A percentile compares a stretch with the other conserved stretches of the same genome.
Conservation (phyloP, 2,888 invertebrate genomes). For the Chloroclystis v-ata region DNA sequence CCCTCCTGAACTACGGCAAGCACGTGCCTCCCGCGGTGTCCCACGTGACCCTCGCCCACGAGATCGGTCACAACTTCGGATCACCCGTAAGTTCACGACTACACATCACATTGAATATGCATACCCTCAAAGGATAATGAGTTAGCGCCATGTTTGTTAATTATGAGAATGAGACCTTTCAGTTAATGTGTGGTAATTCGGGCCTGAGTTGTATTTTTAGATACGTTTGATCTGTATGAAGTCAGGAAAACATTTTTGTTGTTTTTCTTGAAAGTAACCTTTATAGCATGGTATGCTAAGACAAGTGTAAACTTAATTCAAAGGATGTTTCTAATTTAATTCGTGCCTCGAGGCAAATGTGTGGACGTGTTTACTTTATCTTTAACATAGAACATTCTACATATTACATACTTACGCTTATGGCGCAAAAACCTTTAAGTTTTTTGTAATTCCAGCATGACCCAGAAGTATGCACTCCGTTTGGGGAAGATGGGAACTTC, state of each 20-base stretch:
- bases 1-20: constrained; percentile 97
- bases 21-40: constrained; percentile 99
- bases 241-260: too few species aligned
- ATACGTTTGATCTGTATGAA: too few species aligned
- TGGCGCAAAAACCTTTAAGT: background rate
- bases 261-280: too few species aligned
- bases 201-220: too few species aligned
- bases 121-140: background rate
- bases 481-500: constrained; percentile 97
- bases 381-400: too few species aligned
- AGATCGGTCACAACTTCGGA: constrained; percentile 99
- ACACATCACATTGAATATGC: background rate
- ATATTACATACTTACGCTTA: too few species aligned
- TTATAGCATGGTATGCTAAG: too few species aligned
- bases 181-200: background rate
- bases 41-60: constrained; percentile 98
- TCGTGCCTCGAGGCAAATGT: too few species aligned
- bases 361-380: too few species aligned
- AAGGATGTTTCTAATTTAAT: too few species aligned
- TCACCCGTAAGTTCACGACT: constrained; percentile 84
- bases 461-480: constrained; percentile 95
- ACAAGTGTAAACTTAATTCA: too few species aligned
- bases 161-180: background rate
- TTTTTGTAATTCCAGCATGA: constrained; percentile 86
- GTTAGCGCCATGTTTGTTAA: background rate